Base-by-base conservation (phyloP, 2,797 vertebrate genomes). In the Galaxias olidus region DNA sequence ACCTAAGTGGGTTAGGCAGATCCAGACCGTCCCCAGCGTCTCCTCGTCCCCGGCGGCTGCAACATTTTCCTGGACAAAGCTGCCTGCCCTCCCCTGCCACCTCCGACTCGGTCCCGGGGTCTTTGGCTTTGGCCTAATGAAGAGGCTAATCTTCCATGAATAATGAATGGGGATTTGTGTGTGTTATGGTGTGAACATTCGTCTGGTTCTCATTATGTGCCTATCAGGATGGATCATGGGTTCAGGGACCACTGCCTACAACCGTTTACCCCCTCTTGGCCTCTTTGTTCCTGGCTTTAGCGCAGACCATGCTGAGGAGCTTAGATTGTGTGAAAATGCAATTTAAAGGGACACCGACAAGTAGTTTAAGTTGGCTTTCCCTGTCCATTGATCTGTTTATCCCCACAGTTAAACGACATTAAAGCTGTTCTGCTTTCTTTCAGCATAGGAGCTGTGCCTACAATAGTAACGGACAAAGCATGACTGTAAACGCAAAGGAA, bases 141-240 rank as follows among this genome's bases (percentile, higher is more conserved):
- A 86, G 87, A 87, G 79, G 74, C 73, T 90, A 89, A 92, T 90
- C 87, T 83, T 12, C 80, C 84, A 77, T 90, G 87, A 89, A 90
- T 90, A 91, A 90, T 89, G 87, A 90, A 87, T 84, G 80, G 76
- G 81, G 84, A 87, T 89, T 80, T 90, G 82, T 84, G 86, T 81
- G 85, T 86, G 86, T 87, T 87, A 80, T 74, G 76, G 82, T 90
- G 84, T 87, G 85, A 90, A 89, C 78, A 75, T 81, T 83, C 79
- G 84, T 88, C 89, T 89, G 90, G 70, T 87, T 88, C 86, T 88
- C 87, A 89, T 91, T 90, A 90, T 86, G 86, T 54, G 74, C 77
- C 86, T 89, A 89, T 90, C 87, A 87, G 83, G 75, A 73, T 4
- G 73, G 83, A 89, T 91, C 89, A 89, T 63, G 74, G 78, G 80